phyloP scores from a whole-genome alignment of 2,797 vertebrate species.

The Anisognathus igniventris region DNA sequence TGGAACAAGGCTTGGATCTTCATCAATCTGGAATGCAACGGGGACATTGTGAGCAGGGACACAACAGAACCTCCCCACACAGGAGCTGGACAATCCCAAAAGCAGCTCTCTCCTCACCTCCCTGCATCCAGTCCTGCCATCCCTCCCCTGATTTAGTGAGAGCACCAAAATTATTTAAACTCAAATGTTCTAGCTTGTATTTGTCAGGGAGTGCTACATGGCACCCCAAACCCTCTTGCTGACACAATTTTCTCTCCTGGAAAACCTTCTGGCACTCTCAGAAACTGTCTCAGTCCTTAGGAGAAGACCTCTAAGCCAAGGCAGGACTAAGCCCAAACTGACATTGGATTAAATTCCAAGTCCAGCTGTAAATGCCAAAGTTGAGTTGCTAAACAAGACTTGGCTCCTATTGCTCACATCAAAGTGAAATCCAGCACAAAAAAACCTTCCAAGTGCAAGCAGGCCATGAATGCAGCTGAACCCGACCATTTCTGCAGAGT shows the following conservation, averaged over 20 bases:
- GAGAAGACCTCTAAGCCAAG: not conserved
- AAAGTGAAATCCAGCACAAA: not conserved
- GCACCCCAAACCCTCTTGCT: not conserved
- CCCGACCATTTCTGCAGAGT: not conserved
- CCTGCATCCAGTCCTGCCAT: not conserved
- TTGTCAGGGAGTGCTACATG: accelerated
- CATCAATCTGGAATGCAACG: slow-evolving; percentile 84
- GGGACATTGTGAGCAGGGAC: not conserved
- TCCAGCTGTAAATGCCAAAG: not conserved
- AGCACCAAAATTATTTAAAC: accelerated
- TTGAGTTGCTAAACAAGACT: not conserved
- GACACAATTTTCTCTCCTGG: not conserved
- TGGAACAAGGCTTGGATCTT: slow-evolving; percentile 96
- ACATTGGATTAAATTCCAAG: not conserved
- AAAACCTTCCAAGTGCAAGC: accelerated
- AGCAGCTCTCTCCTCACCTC: not conserved
- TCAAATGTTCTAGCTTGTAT: accelerated
- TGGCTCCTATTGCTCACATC: accelerated
- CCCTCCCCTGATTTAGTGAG: accelerated
- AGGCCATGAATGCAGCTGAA: not conserved
- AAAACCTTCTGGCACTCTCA: not conserved
- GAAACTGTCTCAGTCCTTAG: not conserved
- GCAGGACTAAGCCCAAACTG: not conserved
- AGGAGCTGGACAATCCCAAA: not conserved
- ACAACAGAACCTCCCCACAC: not conserved